These are phyloP conservation scores for Agrochola lota DNA, from an alignment of 2,888 invertebrate species.

Conservation along the genomic window DNA sequence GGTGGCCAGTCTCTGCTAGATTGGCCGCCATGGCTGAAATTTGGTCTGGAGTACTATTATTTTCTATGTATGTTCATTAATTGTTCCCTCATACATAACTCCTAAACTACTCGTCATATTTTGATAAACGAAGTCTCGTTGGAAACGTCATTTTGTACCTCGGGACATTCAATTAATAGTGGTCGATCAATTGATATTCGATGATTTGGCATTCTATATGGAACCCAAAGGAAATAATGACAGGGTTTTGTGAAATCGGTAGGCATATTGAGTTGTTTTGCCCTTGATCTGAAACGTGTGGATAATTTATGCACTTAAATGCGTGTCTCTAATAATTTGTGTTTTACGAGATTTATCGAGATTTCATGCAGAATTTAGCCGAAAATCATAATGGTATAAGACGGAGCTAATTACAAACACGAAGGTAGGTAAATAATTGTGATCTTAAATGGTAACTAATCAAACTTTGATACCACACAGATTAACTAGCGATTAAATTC, in stretches of 20 bases:
- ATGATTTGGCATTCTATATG: not conserved
- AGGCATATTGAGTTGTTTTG: not conserved
- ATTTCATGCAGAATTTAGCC: not conserved
- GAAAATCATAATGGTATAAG: not conserved
- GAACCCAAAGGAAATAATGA: not conserved
- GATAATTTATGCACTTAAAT: constrained; percentile 11
- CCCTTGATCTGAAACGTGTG: constrained; percentile 30
- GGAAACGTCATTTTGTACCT: not conserved
- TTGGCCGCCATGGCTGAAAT: no score
- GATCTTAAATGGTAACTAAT: not conserved
- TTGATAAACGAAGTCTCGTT: not conserved
- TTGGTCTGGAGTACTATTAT: no score
- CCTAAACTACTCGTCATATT: not conserved
- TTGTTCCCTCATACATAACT: not conserved
- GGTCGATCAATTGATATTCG: not conserved
- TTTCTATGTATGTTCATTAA: not conserved
- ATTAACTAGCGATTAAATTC: not conserved
- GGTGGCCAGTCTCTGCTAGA: no score
- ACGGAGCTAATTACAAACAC: not conserved
- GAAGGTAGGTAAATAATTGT: not conserved
- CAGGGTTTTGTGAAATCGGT: constrained; percentile 1
- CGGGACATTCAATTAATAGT: not conserved
- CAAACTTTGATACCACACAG: not conserved
- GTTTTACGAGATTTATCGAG: not conserved
- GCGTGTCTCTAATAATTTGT: constrained; percentile 28